A percentile compares a stretch with the other conserved stretches of the same genome.
Conservation (phyloP, 2,888 invertebrate genomes). For the Idaea aversata region DNA sequence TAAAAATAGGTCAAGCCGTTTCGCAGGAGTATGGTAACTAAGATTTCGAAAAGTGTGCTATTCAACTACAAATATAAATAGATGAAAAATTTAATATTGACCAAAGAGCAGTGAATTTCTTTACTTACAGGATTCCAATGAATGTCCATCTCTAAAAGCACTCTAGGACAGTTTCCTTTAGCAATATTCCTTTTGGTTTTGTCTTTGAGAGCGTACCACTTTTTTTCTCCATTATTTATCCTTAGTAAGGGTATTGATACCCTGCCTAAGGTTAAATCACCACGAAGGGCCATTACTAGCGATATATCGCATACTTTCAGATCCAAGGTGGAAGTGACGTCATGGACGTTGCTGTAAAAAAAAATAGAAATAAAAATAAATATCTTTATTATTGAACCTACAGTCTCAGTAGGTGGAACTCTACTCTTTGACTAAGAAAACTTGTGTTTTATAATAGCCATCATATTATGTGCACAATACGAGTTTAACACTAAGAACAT, state of each 20-base stretch:
- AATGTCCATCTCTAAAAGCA: constrained; percentile 59
- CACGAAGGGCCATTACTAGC: constrained; percentile 38
- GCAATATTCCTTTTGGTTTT: constrained; percentile 51
- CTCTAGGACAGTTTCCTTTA: constrained; percentile 64
- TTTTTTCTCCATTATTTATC: constrained; percentile 49
- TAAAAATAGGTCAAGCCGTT: too few relatives aligned
- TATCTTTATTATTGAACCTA: too few relatives aligned
- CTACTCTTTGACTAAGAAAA: too few relatives aligned
- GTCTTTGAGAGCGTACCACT: constrained; percentile 68
- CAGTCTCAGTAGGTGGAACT: too few relatives aligned
- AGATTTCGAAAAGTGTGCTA: too few relatives aligned
- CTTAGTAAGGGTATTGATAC: constrained; percentile 63
- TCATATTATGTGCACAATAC: too few relatives aligned
- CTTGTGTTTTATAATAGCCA: too few relatives aligned
- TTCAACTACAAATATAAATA: too few relatives aligned
- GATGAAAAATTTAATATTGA: too few relatives aligned
- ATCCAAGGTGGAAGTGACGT: constrained; percentile 62
- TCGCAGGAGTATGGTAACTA: too few relatives aligned
- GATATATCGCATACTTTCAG: constrained; percentile 60
- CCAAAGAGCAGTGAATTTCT: too few relatives aligned
- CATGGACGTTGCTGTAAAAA: constrained; percentile 62
- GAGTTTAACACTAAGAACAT: too few relatives aligned
- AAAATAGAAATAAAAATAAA: not conserved
- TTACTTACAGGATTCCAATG: constrained; percentile 67
- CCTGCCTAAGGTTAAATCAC: constrained; percentile 54